Base-by-base conservation (phyloP, 2,113 vertebrate species). In the Coryphaenoides rupestris region DNA sequence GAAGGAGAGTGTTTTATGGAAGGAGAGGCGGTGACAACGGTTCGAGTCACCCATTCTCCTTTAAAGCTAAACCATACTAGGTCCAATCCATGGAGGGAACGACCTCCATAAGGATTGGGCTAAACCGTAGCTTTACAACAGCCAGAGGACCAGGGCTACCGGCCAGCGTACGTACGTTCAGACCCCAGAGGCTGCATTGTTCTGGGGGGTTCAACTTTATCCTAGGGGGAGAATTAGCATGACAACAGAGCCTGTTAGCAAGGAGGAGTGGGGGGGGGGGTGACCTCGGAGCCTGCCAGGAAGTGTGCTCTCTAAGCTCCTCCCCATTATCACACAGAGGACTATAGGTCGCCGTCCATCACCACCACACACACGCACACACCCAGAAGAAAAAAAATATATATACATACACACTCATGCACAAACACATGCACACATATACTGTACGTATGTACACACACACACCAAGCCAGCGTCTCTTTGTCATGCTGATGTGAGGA, bases 401-500 rank as follows among this genome's bases (percentile, higher is more conserved):
- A 22, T 22, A n/a, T 14, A 55, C 54, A 56, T 21, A 55, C 53
- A 21, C 19, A 56, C 66, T 76, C 61, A 58, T 40, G 33, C 33
- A 40, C 13, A 40, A 40, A 55, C 28, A 2, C 60, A 49, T 70
- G 2, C 12, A 54, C 49, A 52, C 49, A 52, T 16, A 21, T 4
- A 21, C 54, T 9, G 9, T 21, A 56, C 55, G 23, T 2, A 28
- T 9, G n/a, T n/a, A n/a, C 17, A 55, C 19, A 56, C 54, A 56
- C 55, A 14, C 56, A 58, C 65, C 74, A 62, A 58, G 66, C 65
- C 77, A 50, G 19, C 63, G 61, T 65, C 68, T 73, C 66, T 86
- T 90, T 87, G 76, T 88, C 80, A 89, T 89, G 89, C 79, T 86
- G 89, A 89, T 87, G 79, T 84, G 82, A 85, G 73, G 80, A 70